Percentiles rank a stretch among this genome's conserved stretches.
Conservation (phyloP, 2,797 vertebrate genomes). For the Melanotaenia pygmaea region DNA sequence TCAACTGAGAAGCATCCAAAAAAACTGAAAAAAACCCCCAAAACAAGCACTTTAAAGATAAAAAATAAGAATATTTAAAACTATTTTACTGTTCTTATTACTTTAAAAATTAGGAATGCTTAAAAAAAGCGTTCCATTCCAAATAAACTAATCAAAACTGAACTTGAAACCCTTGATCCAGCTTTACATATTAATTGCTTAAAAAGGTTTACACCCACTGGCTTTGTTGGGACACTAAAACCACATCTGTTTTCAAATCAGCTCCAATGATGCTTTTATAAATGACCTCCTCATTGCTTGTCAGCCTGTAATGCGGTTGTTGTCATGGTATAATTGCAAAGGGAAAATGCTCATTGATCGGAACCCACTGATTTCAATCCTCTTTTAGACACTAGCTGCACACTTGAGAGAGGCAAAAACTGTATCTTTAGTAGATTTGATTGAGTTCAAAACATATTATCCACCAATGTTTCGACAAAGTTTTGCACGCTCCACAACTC, state of each 20-base stretch:
- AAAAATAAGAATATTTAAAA: slow-evolving; percentile 22
- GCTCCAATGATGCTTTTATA: slow-evolving; percentile 37
- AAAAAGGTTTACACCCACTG: slow-evolving; percentile 23
- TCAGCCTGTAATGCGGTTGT: slow-evolving; percentile 28
- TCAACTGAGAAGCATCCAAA: slow-evolving; percentile 53
- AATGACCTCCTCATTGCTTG: slow-evolving; percentile 42
- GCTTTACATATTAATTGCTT: slow-evolving; percentile 21
- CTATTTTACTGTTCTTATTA: slow-evolving; percentile 7
- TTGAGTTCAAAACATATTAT: slow-evolving; percentile 25
- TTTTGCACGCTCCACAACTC: not conserved
- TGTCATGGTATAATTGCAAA: slow-evolving; percentile 52
- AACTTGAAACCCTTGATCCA: slow-evolving; percentile 19
- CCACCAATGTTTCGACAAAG: slow-evolving; percentile 8
- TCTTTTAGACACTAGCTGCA: slow-evolving; percentile 34
- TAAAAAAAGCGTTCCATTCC: slow-evolving; percentile 1
- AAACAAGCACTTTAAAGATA: slow-evolving; percentile 28
- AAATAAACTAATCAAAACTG: slow-evolving; percentile 19
- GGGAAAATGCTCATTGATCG: slow-evolving; percentile 68
- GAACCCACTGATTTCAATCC: slow-evolving; percentile 62
- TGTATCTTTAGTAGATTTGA: slow-evolving; percentile 43
- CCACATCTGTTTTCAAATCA: slow-evolving; percentile 26
- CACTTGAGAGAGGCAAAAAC: slow-evolving; percentile 31
- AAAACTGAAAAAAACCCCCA: not conserved
- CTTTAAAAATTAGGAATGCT: not conserved
- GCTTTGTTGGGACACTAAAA: slow-evolving; percentile 27